These are phyloP conservation scores for Chirona hameri DNA, from an alignment of 2,888 invertebrate genomes.

Conservation along the genomic window DNA sequence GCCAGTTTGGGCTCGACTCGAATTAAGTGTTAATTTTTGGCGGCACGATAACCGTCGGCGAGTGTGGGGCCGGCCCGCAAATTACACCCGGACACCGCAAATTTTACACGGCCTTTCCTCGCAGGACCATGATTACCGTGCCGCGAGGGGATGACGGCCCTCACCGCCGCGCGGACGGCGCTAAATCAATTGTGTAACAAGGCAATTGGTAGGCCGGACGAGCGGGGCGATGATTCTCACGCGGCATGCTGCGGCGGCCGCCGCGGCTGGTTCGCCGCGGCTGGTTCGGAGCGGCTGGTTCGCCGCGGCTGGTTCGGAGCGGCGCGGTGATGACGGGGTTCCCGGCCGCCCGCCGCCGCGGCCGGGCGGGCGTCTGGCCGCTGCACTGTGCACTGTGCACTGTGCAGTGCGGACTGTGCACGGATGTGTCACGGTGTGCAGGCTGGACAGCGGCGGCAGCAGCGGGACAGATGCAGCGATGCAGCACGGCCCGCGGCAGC, in stretches of 20 bases:
- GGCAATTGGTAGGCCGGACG: not conserved
- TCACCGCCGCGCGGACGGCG: not conserved
- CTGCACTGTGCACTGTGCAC: not conserved
- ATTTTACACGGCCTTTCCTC: slow-evolving; percentile 1
- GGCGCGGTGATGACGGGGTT: not conserved
- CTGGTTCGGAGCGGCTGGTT: not conserved
- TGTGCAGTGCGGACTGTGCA: not conserved
- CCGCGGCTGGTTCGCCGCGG: not conserved
- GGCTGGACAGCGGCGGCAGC: not conserved
- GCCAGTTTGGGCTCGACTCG: not conserved
- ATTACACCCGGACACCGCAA: not conserved
- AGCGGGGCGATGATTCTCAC: not conserved
- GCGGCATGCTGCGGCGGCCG: not conserved
- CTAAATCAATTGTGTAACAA: slow-evolving; percentile 28
- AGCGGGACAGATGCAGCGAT: not conserved
- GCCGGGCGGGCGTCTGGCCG: not conserved
- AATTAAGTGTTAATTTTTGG: slow-evolving; percentile 26
- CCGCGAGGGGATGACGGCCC: not conserved
- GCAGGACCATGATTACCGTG: not conserved
- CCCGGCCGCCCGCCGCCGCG: too few relatives aligned
- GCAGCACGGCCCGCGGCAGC: not conserved
- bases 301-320: not conserved
- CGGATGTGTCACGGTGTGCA: not conserved
- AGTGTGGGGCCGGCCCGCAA: not conserved
- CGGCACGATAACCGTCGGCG: not conserved